A percentile compares a stretch with the other conserved stretches of the same genome.
phyloP scores from a whole-genome alignment of 2,888 invertebrate genomes.

The Pilophorus perplexus region DNA sequence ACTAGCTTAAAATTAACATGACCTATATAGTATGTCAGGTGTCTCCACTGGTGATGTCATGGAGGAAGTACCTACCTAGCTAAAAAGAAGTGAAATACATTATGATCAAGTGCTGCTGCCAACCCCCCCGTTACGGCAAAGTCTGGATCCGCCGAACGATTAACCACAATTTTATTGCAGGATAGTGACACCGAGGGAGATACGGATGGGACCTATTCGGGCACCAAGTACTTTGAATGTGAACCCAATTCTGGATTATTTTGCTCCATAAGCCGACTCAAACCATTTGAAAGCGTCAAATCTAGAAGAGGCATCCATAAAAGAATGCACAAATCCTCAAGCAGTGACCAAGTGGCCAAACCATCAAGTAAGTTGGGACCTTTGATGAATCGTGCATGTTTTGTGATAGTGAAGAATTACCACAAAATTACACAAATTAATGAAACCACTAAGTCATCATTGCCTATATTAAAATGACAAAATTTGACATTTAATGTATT shows the following conservation, averaged over 20 bases:
- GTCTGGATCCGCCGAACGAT: no score
- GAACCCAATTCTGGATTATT: slow-evolving; percentile 47
- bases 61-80: no score
- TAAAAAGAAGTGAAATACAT: no score
- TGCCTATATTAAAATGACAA: no score
- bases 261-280: slow-evolving; percentile 47
- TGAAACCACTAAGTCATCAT: no score
- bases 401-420: not conserved
- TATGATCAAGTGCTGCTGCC: no score
- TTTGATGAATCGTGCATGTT: not conserved
- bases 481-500: not conserved
- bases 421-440: not conserved
- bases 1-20: no score
- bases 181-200: slow-evolving; percentile 42
- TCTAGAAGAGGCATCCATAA: not conserved
- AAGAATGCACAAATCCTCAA: slow-evolving; percentile 25
- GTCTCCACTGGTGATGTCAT: no score
- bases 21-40: no score
- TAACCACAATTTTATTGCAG: no score
- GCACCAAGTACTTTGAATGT: slow-evolving; percentile 47
- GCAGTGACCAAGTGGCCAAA: slow-evolving; percentile 26
- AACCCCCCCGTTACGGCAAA: no score
- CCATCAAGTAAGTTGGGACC: slow-evolving; percentile 14
- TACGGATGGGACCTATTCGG: slow-evolving; percentile 46
- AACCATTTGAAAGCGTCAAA: slow-evolving; percentile 37